Evolutionary conservation across 30 jellyfish, hydroid and myxozoan genomes (phyloP).

Genomic region (Pelagia noctiluca): DNA sequence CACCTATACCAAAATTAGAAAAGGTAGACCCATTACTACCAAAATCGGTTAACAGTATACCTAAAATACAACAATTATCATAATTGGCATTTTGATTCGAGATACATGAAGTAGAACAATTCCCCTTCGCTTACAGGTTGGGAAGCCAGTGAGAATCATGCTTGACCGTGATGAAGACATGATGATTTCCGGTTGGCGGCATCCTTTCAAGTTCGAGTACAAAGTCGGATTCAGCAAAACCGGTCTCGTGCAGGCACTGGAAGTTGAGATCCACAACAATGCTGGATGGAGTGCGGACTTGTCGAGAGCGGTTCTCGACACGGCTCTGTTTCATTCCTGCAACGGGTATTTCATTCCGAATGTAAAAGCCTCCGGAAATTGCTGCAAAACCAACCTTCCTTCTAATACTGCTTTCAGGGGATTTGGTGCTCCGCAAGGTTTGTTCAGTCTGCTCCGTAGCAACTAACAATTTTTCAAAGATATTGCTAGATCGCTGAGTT

Average conservation of each 20-base stretch:
- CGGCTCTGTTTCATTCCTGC: constrained; percentile 21
- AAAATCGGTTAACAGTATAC: too few species aligned
- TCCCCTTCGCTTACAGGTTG: not conserved
- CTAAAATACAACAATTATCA: too few species aligned
- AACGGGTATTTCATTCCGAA: constrained; percentile 46
- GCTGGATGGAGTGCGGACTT: constrained; percentile 57
- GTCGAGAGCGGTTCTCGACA: constrained; percentile 30
- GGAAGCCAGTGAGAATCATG: not conserved
- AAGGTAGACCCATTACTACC: too few species aligned
- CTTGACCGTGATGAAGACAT: too few species aligned
- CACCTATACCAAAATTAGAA: too few species aligned
- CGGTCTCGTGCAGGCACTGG: constrained; percentile 37
- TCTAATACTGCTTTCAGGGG: constrained; percentile 73
- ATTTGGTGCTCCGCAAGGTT: constrained; percentile 75
- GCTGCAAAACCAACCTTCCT: constrained; percentile 63
- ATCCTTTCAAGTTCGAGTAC: constrained; percentile 49
- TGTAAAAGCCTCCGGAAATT: constrained; percentile 20
- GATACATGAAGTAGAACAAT: too few species aligned
- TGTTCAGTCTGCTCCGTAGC: too few species aligned
- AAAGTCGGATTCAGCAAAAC: constrained; percentile 61
- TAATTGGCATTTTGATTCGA: too few species aligned
- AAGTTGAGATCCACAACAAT: constrained; percentile 29
- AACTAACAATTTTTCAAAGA: too few species aligned
- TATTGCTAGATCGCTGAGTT: too few species aligned
- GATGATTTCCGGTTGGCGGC: too few species aligned